phyloP scores from a whole-genome alignment of 2,888 invertebrate species.

The Sclerodermus sp. region DNA sequence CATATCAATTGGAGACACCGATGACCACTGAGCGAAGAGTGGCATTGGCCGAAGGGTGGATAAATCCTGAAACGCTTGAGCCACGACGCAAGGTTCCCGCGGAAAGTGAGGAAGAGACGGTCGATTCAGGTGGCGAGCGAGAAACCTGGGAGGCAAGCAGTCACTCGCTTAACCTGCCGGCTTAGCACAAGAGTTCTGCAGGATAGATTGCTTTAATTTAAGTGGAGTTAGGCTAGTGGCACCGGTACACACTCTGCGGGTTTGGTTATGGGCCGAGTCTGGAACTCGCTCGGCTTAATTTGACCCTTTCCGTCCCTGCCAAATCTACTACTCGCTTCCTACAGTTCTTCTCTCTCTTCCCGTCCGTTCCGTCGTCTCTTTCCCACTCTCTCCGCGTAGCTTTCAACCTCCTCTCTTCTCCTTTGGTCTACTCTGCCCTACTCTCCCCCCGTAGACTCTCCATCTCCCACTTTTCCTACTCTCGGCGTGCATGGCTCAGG shows the following conservation, averaged over 20 bases:
- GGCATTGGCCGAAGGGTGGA: no score
- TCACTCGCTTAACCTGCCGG: conserved; percentile 42
- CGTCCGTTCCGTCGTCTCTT: conserved; percentile 2
- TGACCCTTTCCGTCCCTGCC: conserved; percentile 19
- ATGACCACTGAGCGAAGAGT: no score
- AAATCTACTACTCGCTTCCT: conserved; percentile 3
- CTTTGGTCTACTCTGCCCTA: background rate
- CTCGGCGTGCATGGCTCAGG: conserved; percentile 6
- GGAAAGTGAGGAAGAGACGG: conserved; percentile 16
- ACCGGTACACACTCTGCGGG: conserved; percentile 29
- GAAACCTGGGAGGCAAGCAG: conserved; percentile 11
- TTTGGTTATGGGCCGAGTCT: conserved; percentile 41
- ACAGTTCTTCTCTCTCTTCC: conserved; percentile 5
- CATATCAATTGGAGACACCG: no score
- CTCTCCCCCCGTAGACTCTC: no score
- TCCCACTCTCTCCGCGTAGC: background rate
- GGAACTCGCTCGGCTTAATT: conserved; percentile 43
- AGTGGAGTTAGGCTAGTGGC: conserved; percentile 45
- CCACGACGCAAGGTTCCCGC: conserved; percentile 29
- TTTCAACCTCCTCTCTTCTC: conserved; percentile 2
- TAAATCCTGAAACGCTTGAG: conserved; percentile 15
- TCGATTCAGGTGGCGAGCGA: no score
- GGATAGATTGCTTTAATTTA: conserved; percentile 54
- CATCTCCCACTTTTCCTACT: conserved; percentile 1
- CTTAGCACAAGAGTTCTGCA: conserved; percentile 47